A percentile compares a stretch with the other conserved stretches of the same genome.
Evolutionary conservation across 2,113 vertebrate genomes (phyloP).

Genomic region (Myiopsitta monachus): DNA sequence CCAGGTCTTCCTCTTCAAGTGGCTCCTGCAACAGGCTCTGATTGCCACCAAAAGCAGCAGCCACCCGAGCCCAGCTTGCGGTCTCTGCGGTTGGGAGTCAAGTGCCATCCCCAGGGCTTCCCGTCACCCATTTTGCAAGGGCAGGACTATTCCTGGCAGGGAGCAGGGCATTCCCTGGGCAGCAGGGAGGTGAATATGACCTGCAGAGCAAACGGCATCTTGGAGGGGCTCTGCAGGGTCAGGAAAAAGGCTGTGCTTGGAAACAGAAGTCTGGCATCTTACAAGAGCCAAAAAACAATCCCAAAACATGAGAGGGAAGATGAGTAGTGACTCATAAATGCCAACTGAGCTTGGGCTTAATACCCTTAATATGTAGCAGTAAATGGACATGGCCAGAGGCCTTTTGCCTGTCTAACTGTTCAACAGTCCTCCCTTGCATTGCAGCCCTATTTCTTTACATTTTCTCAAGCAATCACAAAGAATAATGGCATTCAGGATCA

Average conservation of each 20-base stretch:
- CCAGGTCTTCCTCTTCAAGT: background rate
- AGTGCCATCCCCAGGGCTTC: background rate
- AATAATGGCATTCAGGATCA: background rate
- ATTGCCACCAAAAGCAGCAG: background rate
- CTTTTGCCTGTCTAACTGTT: background rate
- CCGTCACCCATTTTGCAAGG: background rate
- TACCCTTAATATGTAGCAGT: background rate
- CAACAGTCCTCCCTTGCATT: background rate
- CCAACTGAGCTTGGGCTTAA: background rate
- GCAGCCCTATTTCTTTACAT: background rate
- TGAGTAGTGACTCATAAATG: background rate
- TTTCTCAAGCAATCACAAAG: fast-evolving
- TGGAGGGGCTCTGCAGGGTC: background rate
- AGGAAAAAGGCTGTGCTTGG: background rate
- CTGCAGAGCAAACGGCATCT: background rate
- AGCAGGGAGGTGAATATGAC: background rate
- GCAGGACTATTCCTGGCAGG: background rate
- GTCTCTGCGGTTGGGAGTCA: background rate
- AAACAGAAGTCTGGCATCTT: background rate
- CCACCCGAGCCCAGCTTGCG: background rate
- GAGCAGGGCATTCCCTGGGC: background rate
- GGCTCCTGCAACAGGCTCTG: background rate
- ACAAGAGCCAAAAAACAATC: background rate
- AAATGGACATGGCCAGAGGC: background rate
- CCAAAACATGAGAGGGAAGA: fast-evolving